Percentiles rank a stretch among this genome's conserved stretches.
Conservation (phyloP, 1,140 invertebrate species). For the Vollenhovia emeryi region DNA sequence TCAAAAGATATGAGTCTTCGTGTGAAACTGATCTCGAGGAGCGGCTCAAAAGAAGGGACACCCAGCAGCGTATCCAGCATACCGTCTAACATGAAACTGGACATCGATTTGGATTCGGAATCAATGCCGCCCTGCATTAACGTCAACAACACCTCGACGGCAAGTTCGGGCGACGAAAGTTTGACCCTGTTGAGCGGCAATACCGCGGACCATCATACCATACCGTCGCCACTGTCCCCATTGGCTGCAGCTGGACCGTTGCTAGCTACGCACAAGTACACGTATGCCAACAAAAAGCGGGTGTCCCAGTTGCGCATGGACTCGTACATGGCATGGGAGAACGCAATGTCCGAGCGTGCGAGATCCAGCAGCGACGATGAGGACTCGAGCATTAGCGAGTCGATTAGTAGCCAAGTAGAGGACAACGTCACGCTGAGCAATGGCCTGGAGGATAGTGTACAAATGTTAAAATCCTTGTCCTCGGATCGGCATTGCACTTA, state of each 20-base stretch:
- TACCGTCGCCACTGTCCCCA: conserved; percentile 82
- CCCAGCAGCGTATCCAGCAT: conserved; percentile 79
- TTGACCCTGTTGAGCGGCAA: conserved; percentile 78
- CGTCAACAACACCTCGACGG: conserved; percentile 77
- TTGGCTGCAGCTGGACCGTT: conserved; percentile 80
- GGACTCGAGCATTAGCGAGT: conserved; percentile 80
- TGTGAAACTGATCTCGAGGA: conserved; percentile 75
- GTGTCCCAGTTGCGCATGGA: conserved; percentile 74
- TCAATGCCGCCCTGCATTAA: conserved; percentile 75
- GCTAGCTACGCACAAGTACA: conserved; percentile 82
- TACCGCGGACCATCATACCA: conserved; percentile 79
- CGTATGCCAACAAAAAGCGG: conserved; percentile 83
- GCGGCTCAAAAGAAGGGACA: conserved; percentile 81
- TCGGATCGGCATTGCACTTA: conserved; percentile 73
- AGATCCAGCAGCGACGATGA: conserved; percentile 80
- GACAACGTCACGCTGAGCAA: conserved; percentile 78
- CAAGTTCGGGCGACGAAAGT: conserved; percentile 81
- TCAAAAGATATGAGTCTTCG: conserved; percentile 71
- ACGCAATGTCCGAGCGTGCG: conserved; percentile 77
- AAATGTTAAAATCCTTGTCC: conserved; percentile 63
- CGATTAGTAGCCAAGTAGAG: conserved; percentile 78
- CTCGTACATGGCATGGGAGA: conserved; percentile 79
- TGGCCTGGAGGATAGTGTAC: conserved; percentile 76
- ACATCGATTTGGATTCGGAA: conserved; percentile 80
- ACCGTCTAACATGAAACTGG: conserved; percentile 79